Base-by-base conservation (phyloP, 2,888 invertebrate genomes). In the Ophioninae sp. region DNA sequence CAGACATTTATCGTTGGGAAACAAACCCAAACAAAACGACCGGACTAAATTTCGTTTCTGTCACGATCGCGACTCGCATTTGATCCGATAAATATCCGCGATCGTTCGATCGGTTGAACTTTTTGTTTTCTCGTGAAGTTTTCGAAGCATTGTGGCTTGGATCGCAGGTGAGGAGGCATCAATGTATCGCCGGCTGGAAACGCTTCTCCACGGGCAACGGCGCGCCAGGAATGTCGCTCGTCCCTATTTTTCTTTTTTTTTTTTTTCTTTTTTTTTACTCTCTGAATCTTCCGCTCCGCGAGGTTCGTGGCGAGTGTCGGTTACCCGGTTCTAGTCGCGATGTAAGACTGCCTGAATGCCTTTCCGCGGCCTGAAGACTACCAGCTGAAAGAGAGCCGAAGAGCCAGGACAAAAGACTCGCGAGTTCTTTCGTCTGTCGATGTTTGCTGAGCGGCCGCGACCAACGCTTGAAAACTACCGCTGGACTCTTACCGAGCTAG, bases 261-360 rank as follows among this genome's bases (percentile, higher is more conserved):
- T 39, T 58, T 65, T 56, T 76, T 75, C 71, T 56, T 30, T 30
- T 30, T 30, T 30, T 30, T 30, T 30, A 30, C 30, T 30, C 71
- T 61, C 39, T 71, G 67, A 65, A 58, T 22, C 77, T 13, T 76
- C 74, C 56, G 68, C 68, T 61, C 23, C 30, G 56, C 56, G 73
- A 79, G 84, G 73, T 81, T 81, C 76, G 81, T 51, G 81, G 72
- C 56, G 75, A 71, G 76, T 79, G 85, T 83, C 84, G 84, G 85
- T 78, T 81, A 81, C 84, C 85, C 75, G 81, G 84, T 82, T 85
- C 77, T 68, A 79, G 77, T 81, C 77, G 68, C 73, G 41, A 77
- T 73, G 77, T 75, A 30, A 30, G 75, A 37, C 72, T 76, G 76
- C 64, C 67, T 30, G 67, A 64, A 80, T 59, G 80, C 37, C 65